Evolutionary conservation across 23 tunicate genomes (phyloP), one percentile per base, ranked within the genome.

Genomic region (Ciona savignyi): DNA sequence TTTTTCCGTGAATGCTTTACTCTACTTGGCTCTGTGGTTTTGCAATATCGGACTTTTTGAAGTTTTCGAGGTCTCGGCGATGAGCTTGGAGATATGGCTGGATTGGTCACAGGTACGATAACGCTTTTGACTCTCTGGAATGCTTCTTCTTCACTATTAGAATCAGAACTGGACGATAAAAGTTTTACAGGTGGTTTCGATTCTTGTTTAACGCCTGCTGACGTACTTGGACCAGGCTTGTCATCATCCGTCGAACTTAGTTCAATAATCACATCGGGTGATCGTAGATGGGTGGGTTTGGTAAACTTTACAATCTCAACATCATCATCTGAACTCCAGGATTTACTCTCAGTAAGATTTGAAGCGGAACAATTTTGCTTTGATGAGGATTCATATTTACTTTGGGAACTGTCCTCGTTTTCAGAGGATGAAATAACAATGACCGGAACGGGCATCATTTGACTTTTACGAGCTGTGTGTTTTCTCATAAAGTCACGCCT

Each of bases 251-350:
- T 63, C 31, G 95, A 88, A 51, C 73, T 68, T 3, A 88, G 67
- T 32, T 77, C 35, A 25, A 88, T 77, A 66, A 76, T 74, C 27
- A 83, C 87, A 33, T 88, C 96, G 4, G 96, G 96, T 2, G 87
- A 81, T 0, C 87, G 76, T 31, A 81, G 71, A 72, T 78, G 83
- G 2, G 96, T 87, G n/a, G 87, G 87, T 77, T 82, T 88, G 28
- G 71, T 66, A 30, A 48, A 81, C 21, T 84, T 88, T 70, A 42
- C 3, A 28, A 56, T 0, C 33, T 65, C 15, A 30, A 75, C 23
- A 27, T 68, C 35, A 68, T 25, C 26, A 9, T 20, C 15, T 11
- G 6, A 4, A 63, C 67, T 29, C 23, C 27, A 68, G 27, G 73
- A 29, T 68, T 27, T 68, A 27, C 23, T 29, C n/a, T 24, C 9